phyloP scores from a whole-genome alignment of 92 coral and sea anemone species.

The Metridium senile region DNA sequence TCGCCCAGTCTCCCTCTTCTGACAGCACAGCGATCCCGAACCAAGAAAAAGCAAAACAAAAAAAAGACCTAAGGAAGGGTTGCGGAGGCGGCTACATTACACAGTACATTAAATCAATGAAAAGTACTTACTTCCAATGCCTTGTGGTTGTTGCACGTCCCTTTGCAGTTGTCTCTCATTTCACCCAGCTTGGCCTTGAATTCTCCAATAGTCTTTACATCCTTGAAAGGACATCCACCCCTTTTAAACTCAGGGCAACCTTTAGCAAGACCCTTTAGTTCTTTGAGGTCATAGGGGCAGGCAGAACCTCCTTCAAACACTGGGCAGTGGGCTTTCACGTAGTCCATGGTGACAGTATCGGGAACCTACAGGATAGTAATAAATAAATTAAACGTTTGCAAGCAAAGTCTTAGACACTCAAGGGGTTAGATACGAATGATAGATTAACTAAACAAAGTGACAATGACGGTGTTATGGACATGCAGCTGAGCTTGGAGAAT shows the following conservation, averaged over 20 bases:
- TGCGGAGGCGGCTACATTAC: too few species aligned
- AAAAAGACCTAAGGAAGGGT: too few species aligned
- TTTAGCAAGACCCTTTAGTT: constrained; percentile 24
- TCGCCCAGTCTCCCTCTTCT: too few species aligned
- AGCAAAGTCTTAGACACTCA: too few species aligned
- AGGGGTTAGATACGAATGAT: too few species aligned
- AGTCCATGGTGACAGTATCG: constrained; percentile 25
- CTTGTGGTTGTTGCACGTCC: constrained; percentile 13
- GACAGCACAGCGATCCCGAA: too few species aligned
- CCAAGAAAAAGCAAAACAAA: too few species aligned
- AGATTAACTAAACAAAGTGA: too few species aligned
- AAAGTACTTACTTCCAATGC: constrained; percentile 39
- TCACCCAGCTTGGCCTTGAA: constrained; percentile 36
- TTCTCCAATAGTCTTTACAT: constrained; percentile 26
- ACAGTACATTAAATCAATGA: too few species aligned
- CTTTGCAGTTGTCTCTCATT: constrained; percentile 38
- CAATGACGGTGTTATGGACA: background rate
- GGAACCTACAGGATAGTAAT: constrained; percentile 1
- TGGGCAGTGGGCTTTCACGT: constrained; percentile 29
- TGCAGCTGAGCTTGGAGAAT: background rate
- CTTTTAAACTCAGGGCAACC: constrained; percentile 29
- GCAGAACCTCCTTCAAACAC: constrained; percentile 18
- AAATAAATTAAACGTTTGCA: background rate
- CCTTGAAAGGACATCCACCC: constrained; percentile 30
- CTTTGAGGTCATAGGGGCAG: constrained; percentile 23